These are phyloP conservation scores for Drosophila azteca DNA, from an alignment of 1,140 invertebrate species.

Conservation along the genomic window DNA sequence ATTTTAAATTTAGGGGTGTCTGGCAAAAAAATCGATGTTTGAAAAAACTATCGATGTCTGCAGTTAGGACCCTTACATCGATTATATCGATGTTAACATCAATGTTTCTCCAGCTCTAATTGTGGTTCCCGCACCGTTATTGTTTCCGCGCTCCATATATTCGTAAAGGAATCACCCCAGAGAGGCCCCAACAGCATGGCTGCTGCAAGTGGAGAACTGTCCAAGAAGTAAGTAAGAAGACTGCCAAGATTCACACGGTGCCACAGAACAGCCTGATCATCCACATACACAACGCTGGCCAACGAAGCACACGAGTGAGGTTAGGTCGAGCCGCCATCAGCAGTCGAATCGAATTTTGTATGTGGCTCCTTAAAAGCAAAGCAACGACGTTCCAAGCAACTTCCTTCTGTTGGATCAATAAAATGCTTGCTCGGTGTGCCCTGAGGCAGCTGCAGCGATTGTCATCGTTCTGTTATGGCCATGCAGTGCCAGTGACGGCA, in stretches of 20 bases:
- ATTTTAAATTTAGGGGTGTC: too few relatives aligned
- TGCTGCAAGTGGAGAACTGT: conserved; percentile 76
- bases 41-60: too few relatives aligned
- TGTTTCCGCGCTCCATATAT: too few relatives aligned
- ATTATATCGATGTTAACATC: too few relatives aligned
- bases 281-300: too few relatives aligned
- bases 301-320: conserved; percentile 47
- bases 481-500: neutral
- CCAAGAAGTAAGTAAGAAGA: conserved; percentile 76
- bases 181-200: conserved; percentile 52
- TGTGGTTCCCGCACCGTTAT: neutral
- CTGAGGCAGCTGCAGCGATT: conserved; percentile 25
- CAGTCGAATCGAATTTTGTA: conserved; percentile 2
- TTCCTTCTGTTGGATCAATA: neutral
- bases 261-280: neutral
- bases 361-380: conserved; percentile 12
- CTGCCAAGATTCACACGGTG: neutral
- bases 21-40: too few relatives aligned
- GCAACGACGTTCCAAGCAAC: neutral
- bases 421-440: conserved; percentile 41
- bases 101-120: too few relatives aligned
- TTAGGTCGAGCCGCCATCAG: conserved; percentile 56
- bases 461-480: neutral
- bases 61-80: too few relatives aligned
- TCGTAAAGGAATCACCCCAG: too few relatives aligned